phyloP scores from a whole-genome alignment of 2,888 invertebrate genomes.

The Trachelus troglodyta region DNA sequence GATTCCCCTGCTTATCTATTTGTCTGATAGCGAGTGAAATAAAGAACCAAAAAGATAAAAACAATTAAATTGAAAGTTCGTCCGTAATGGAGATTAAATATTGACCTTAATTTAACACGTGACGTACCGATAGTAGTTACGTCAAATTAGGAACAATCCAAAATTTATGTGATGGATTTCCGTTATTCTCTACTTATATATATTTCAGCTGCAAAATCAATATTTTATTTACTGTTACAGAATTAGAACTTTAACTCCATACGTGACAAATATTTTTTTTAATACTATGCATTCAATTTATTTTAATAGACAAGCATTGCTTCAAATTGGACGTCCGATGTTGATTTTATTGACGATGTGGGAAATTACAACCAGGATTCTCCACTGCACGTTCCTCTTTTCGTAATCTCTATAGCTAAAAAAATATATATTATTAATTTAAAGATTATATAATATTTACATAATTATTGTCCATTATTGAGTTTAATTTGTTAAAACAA shows the following conservation, averaged over 20 bases:
- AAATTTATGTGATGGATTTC: not conserved
- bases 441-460: not conserved
- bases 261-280: not conserved
- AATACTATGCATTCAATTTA: not conserved
- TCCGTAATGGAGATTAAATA: not conserved
- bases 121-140: not conserved
- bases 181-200: not conserved
- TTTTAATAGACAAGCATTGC: not conserved
- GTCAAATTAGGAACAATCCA: not conserved
- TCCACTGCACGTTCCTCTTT: not conserved
- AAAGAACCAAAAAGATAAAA: not conserved
- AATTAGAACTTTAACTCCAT: not conserved
- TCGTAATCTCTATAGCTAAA: not conserved
- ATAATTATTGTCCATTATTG: too few relatives aligned
- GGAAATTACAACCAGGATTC: not conserved
- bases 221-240: not conserved
- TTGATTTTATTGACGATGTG: not conserved
- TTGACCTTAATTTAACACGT: not conserved
- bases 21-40: not conserved
- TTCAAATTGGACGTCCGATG: not conserved
- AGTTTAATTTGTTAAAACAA: not conserved
- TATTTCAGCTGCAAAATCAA: not conserved
- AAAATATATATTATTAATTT: not conserved
- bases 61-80: not conserved
- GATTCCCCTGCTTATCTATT: not conserved